Percentiles rank a stretch among this genome's conserved stretches.
Evolutionary conservation across 2,888 invertebrate species (phyloP).

Genomic region (Aphidoletes aphidimyza): DNA sequence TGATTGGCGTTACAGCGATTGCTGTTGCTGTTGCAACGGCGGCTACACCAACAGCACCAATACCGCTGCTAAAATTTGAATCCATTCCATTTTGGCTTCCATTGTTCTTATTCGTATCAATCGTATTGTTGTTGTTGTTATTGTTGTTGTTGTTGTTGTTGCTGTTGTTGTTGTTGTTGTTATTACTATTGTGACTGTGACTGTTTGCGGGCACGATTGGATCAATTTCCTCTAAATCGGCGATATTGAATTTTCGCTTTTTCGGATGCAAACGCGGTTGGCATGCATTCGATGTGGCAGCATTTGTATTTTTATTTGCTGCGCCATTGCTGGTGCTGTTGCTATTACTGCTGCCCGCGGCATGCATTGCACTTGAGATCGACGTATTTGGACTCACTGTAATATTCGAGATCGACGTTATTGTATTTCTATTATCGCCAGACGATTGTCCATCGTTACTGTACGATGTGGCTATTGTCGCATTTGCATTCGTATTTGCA

Average conservation of each 20-base stretch:
- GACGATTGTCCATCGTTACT: constrained; percentile 57
- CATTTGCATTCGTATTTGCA: constrained; percentile 23
- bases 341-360: constrained; percentile 39
- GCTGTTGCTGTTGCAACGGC: too few species aligned
- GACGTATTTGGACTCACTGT: constrained; percentile 40
- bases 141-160: background rate
- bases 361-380: constrained; percentile 52
- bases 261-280: constrained; percentile 83
- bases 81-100: constrained; percentile 5
- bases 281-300: background rate
- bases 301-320: background rate
- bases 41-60: background rate
- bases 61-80: background rate
- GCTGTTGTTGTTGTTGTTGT: background rate
- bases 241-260: constrained; percentile 74
- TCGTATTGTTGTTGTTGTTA: too few species aligned
- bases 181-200: constrained; percentile 28
- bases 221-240: constrained; percentile 65
- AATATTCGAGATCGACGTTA: constrained; percentile 64
- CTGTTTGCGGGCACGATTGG: constrained; percentile 57
- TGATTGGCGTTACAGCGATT: too few species aligned
- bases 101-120: background rate
- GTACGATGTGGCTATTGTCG: constrained; percentile 56
- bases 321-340: background rate
- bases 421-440: constrained; percentile 60